These are phyloP conservation scores for Ochropleura plecta DNA, from an alignment of 2,888 invertebrate species.

Conservation along the genomic window DNA sequence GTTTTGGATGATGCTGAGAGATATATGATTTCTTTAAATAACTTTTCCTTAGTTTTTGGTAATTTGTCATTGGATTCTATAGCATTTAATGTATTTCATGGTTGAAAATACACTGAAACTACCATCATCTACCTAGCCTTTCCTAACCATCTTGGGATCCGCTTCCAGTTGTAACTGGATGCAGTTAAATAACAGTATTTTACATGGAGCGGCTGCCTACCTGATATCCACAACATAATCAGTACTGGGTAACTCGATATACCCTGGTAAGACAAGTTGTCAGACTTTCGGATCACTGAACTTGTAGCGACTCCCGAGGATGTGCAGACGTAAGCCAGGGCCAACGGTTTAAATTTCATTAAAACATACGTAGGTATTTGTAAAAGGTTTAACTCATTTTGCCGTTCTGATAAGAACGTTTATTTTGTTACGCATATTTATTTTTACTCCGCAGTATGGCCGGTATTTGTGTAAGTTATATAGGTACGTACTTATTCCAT, in stretches of 20 bases:
- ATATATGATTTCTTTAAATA: neutral
- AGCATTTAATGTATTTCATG: neutral
- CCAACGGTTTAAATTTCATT: neutral
- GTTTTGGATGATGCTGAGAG: neutral
- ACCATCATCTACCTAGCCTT: too few relatives aligned
- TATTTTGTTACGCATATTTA: conserved; percentile 22
- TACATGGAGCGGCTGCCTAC: too few relatives aligned
- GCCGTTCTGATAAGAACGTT: conserved; percentile 39
- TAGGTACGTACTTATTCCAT: conserved; percentile 7
- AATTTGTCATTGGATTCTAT: neutral
- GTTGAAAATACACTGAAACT: too few relatives aligned
- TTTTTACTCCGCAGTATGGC: conserved; percentile 3
- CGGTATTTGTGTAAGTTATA: conserved; percentile 36
- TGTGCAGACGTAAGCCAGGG: too few relatives aligned
- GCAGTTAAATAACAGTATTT: too few relatives aligned
- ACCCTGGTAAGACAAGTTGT: too few relatives aligned
- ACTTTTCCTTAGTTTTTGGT: neutral
- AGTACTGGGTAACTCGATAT: too few relatives aligned
- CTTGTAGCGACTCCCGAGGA: too few relatives aligned
- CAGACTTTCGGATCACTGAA: too few relatives aligned
- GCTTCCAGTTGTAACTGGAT: too few relatives aligned
- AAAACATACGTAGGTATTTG: neutral
- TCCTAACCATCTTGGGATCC: too few relatives aligned
- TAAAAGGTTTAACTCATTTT: neutral
- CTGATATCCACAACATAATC: too few relatives aligned